Conservation (phyloP, 2,888 invertebrate genomes). For the Tanaodytes sp. region DNA sequence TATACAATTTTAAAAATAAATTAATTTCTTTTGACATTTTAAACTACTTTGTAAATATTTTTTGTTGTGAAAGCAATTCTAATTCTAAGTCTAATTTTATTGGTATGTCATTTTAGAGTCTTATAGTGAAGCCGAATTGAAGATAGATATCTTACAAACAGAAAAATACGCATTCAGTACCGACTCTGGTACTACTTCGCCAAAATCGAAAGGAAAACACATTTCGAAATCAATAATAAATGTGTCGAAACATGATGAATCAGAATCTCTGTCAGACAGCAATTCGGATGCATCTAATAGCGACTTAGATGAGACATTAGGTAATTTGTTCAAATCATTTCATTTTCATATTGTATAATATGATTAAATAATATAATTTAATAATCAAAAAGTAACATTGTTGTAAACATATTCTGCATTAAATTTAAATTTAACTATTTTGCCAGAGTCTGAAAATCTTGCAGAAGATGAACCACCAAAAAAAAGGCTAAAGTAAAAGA, state of each 20-base stretch:
- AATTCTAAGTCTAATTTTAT: neutral
- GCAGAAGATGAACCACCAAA: too few relatives aligned
- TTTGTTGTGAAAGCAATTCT: neutral
- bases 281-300: neutral
- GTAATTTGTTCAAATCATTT: too few relatives aligned
- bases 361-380: neutral
- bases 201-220: conserved; percentile 1
- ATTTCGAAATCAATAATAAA: too few relatives aligned
- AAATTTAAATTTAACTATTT: too few relatives aligned
- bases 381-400: neutral
- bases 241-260: neutral
- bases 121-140: conserved; percentile 2
- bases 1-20: too few relatives aligned
- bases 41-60: neutral
- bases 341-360: neutral
- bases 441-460: too few relatives aligned
- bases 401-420: too few relatives aligned
- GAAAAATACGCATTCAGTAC: conserved; percentile 3
- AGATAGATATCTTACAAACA: neutral
- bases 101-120: neutral
- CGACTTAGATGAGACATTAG: too few relatives aligned
- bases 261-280: too few relatives aligned
- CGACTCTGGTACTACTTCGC: neutral
- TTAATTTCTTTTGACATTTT: too few relatives aligned
- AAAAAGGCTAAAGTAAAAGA: too few relatives aligned